Base-by-base conservation (phyloP, 1,140 invertebrate species). In the Neodiprion fabricii region DNA sequence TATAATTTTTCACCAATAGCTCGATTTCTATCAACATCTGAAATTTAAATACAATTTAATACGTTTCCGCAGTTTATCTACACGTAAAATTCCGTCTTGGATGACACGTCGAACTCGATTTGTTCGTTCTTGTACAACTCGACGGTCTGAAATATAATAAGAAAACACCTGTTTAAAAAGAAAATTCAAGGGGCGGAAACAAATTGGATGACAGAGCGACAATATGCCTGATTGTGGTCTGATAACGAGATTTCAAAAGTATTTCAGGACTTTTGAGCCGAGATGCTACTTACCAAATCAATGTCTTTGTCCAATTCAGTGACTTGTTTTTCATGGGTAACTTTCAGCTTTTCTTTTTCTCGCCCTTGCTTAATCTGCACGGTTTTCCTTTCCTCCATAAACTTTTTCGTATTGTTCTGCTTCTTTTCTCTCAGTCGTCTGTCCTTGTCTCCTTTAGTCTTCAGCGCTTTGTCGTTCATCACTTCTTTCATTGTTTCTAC, bases 341-440 rank as follows among this genome's bases (percentile, higher is more conserved):
- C 93, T 83, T 96, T 96, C 49, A 99, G 89, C 83, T 97, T 97
- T 79, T 99, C 97, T 83, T 95, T 96, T 83, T 99, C 97, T 76
- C 96, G 94, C 67, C 92, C 92, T 82, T 99, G 98, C 81, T 97
- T 98, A 76, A 97, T 95, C 47, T 94, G 93, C 71, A 93, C 90
- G 74, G 90, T 94, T 91, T 98, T 99, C 75, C 97, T 92, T 87
- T 99, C 98, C 79, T 99, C 98, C 89, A 99, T 95, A 84, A 99
- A 99, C 83, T 98, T 97, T 88, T 99, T 99, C 8, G 97, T 98
- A 87, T 99, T 99, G 84, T 99, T 99, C 80, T 99, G 97, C 83
- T 99, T 98, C 82, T 99, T 97, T 86, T 99, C 98, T 76, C 97
- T 92, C 40, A 97, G 88, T 47, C 95, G 91, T 76, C 98, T 91